These are phyloP conservation scores for Buceros bicornis DNA, from an alignment of 2,797 vertebrate genomes.

Conservation along the genomic window DNA sequence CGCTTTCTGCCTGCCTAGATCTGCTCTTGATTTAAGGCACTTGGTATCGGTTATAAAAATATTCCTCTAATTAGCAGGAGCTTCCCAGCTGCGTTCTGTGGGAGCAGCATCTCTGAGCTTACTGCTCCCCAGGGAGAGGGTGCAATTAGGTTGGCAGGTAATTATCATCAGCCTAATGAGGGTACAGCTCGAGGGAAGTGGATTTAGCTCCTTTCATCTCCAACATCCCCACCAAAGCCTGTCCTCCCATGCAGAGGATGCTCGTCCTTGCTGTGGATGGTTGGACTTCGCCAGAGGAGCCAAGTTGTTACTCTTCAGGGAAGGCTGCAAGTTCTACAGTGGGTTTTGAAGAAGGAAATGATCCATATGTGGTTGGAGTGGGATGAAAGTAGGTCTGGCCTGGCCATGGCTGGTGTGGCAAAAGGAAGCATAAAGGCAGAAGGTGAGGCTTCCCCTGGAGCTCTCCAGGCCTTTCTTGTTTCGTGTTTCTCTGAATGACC, in stretches of 20 bases:
- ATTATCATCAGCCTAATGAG: background rate
- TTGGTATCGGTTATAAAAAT: slow-evolving; percentile 12
- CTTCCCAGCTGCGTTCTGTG: background rate
- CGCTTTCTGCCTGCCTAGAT: background rate
- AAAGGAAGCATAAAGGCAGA: background rate
- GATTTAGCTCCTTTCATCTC: background rate
- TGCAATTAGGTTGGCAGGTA: slow-evolving; percentile 7
- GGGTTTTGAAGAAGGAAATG: background rate
- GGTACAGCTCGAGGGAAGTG: rapidly evolving
- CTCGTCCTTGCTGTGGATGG: background rate
- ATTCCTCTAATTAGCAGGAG: background rate
- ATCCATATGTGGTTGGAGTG: background rate
- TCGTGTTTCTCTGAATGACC: background rate
- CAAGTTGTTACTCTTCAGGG: background rate
- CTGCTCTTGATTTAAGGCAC: background rate
- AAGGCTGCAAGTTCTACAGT: background rate
- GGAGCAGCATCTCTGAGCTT: background rate
- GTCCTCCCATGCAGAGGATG: background rate
- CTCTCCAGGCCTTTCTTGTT: background rate
- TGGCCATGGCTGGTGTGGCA: background rate
- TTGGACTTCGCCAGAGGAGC: background rate
- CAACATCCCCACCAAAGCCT: background rate
- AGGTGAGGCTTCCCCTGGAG: background rate
- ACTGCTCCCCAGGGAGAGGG: background rate
- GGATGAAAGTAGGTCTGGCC: background rate